Evolutionary conservation across 2,888 invertebrate genomes (phyloP), one percentile per base, ranked within the genome.

Genomic region (Melieria picta): DNA sequence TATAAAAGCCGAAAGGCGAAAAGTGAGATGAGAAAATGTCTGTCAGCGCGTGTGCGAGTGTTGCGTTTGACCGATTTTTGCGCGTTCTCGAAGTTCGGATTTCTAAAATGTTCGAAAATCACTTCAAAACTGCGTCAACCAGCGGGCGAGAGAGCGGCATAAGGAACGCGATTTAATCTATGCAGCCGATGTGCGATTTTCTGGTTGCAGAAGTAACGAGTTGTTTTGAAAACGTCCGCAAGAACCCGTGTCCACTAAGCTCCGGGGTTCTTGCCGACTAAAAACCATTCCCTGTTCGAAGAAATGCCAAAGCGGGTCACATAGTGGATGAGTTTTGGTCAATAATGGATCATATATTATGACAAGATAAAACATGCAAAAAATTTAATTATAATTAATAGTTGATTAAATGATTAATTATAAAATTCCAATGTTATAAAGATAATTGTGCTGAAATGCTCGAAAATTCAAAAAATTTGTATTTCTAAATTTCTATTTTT

Each of bases 41-140:
- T 62, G 62, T 62, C 62, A 62, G 47, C 50, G 48, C 16, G 30
- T 5, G 57, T 13, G 16, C 30, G 57, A 4, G 10, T 57, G 57
- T 57, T 57, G n/a, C 30, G 61, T 61, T 42, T 43, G 61, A 61
- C 11, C 11, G 61, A 61, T 45, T 45, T 10, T 6, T 61, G n/a
- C 45, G 45, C 6, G 11, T 61, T 61, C 10, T 58, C 9, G n/a
- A 6, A 42, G n/a, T 58, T 58, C 30, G 4, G 4, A 30, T 9
- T 57, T 57, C 16, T 57, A 30, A 61, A 61, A 61, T 11, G 7
- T 61, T 61, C 45, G 45, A 61, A 61, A 5, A 61, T 61, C 46
- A 61, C 46, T 45, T 61, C 13, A 61, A 42, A 61, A 61, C 11
- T 7, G 61, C 45, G 11, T 11, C 7, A 52, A 52, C 52, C 5